Conservation (phyloP, 2,888 invertebrate genomes). For the Megamerina dolium region DNA sequence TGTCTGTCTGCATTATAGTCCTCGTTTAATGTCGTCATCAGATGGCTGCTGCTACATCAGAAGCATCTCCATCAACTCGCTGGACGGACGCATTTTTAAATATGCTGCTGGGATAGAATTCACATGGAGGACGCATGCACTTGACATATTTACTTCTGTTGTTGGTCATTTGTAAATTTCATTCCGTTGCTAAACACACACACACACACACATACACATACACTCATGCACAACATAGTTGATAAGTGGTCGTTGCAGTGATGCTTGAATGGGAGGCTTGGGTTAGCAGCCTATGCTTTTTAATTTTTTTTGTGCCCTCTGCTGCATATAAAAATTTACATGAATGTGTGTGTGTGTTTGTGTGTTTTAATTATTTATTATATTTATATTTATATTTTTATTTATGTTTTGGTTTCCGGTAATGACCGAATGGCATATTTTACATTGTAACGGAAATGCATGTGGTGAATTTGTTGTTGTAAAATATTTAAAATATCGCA, state of each 20-base stretch:
- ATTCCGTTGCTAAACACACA: slow-evolving; percentile 10
- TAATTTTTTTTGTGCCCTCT: too few relatives aligned
- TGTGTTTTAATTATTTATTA: too few relatives aligned
- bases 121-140: slow-evolving; percentile 30
- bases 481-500: background rate
- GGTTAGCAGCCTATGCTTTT: too few relatives aligned
- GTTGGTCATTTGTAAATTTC: slow-evolving; percentile 25
- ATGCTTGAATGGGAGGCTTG: too few relatives aligned
- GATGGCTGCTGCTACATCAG: background rate
- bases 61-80: background rate
- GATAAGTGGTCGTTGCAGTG: too few relatives aligned
- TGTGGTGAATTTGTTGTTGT: slow-evolving; percentile 8
- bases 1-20: too few relatives aligned
- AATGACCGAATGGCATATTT: slow-evolving; percentile 29
- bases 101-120: background rate
- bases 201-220: too few relatives aligned
- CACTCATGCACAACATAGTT: too few relatives aligned
- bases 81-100: background rate
- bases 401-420: slow-evolving; percentile 21
- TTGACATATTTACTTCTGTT: slow-evolving; percentile 45
- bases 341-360: too few relatives aligned
- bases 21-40: too few relatives aligned
- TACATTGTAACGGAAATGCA: slow-evolving; percentile 7
- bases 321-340: too few relatives aligned
- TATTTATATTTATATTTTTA: too few relatives aligned